Conservation (phyloP, 1,140 invertebrate genomes). For the Ceratitis capitata region DNA sequence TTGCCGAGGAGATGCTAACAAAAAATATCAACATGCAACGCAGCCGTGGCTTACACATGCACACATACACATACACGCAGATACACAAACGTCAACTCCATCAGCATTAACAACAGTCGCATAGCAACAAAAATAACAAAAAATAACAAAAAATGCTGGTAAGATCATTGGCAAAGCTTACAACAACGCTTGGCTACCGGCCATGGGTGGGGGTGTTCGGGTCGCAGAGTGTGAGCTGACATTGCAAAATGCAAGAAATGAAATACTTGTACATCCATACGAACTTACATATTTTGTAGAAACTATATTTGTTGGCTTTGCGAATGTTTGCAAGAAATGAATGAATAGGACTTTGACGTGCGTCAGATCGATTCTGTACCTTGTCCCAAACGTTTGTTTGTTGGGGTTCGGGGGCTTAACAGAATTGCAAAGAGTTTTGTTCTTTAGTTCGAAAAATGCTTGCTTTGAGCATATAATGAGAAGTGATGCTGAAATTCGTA, state of each 20-base stretch:
- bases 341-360: background rate
- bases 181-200: background rate
- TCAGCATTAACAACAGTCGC: background rate
- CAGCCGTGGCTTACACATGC: background rate
- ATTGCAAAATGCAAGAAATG: background rate
- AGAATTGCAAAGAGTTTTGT: too few relatives aligned
- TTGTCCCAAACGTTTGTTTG: too few relatives aligned
- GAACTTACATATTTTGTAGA: too few relatives aligned
- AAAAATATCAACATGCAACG: background rate
- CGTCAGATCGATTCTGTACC: background rate
- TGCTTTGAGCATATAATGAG: too few relatives aligned
- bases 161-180: background rate
- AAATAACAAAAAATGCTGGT: background rate
- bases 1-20: conserved; percentile 18
- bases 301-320: background rate
- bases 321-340: background rate
- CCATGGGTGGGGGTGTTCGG: background rate
- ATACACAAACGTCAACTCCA: background rate
- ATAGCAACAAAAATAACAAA: background rate
- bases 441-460: too few relatives aligned
- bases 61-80: background rate
- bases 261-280: background rate
- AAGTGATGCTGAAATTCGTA: too few relatives aligned
- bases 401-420: too few relatives aligned
- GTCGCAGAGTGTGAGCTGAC: background rate